A percentile compares a stretch with the other conserved stretches of the same genome.
These are phyloP conservation scores for Brachionus plicatilis DNA, from an alignment of 1,140 invertebrate genomes.

Conservation along the genomic window DNA sequence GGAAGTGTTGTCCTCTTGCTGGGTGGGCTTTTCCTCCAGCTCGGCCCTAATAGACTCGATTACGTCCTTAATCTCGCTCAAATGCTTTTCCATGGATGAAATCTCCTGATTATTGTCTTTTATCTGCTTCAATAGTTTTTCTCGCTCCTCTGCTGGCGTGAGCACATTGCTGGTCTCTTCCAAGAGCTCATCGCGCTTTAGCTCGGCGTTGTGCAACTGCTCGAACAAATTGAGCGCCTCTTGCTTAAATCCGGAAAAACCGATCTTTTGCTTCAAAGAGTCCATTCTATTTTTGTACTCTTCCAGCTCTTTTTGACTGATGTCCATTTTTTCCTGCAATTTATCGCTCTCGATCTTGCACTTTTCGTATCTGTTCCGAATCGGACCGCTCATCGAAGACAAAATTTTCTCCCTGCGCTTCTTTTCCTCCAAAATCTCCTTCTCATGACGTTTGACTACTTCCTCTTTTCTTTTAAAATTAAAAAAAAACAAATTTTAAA, in stretches of 20 bases:
- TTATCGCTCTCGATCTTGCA: slow-evolving; percentile 9
- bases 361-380: slow-evolving; percentile 30
- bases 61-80: slow-evolving; percentile 21
- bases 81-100: slow-evolving; percentile 15
- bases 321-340: slow-evolving; percentile 34
- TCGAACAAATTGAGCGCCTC: slow-evolving; percentile 37
- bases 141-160: slow-evolving; percentile 26
- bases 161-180: slow-evolving; percentile 25
- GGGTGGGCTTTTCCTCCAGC: slow-evolving; percentile 10
- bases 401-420: slow-evolving; percentile 2
- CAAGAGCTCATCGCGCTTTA: slow-evolving; percentile 17
- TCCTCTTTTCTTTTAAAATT: slow-evolving; percentile 29
- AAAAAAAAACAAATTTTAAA: not conserved
- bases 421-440: slow-evolving; percentile 27
- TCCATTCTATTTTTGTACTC: slow-evolving; percentile 32
- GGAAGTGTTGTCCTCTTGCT: not conserved
- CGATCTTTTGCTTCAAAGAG: slow-evolving; percentile 9
- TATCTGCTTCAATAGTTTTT: slow-evolving; percentile 34
- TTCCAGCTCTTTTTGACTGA: not conserved
- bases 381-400: slow-evolving; percentile 23
- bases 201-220: slow-evolving; percentile 6
- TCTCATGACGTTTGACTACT: not conserved
- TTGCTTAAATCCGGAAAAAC: slow-evolving; percentile 2
- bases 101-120: slow-evolving; percentile 40
- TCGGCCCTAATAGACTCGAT: slow-evolving; percentile 26